Conservation (phyloP, 2,113 vertebrate species). For the Lipotes vexillifer region DNA sequence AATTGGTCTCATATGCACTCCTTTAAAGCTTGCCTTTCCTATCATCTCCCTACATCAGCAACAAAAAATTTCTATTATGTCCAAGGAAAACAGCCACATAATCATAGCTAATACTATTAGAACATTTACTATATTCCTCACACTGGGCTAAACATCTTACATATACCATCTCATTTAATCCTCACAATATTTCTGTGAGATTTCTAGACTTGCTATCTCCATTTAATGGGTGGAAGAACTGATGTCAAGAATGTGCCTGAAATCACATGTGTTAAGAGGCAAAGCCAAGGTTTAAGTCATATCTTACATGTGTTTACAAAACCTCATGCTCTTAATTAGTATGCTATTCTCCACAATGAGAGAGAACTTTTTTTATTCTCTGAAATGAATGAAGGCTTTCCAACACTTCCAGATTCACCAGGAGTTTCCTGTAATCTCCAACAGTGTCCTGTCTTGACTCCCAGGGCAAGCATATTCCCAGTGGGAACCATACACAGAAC, state of each 20-base stretch:
- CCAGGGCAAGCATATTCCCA: not conserved
- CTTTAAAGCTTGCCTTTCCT: not conserved
- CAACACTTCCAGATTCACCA: not conserved
- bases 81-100: not conserved
- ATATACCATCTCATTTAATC: not conserved
- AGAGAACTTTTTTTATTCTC: not conserved
- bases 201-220: not conserved
- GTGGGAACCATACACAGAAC: not conserved
- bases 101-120: not conserved
- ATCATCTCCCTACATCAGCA: not conserved
- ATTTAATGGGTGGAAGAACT: not conserved
- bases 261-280: not conserved
- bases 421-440: not conserved
- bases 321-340: not conserved
- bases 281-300: not conserved
- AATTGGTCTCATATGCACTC: not conserved
- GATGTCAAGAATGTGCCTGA: not conserved
- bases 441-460: not conserved
- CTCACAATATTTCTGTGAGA: not conserved
- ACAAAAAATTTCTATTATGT: not conserved
- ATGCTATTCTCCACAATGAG: not conserved
- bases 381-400: not conserved
- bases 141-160: not conserved
- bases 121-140: not conserved
- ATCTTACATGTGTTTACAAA: not conserved